These are phyloP conservation scores for Syngnathus acus DNA, from an alignment of 2,797 vertebrate genomes.

Conservation along the genomic window DNA sequence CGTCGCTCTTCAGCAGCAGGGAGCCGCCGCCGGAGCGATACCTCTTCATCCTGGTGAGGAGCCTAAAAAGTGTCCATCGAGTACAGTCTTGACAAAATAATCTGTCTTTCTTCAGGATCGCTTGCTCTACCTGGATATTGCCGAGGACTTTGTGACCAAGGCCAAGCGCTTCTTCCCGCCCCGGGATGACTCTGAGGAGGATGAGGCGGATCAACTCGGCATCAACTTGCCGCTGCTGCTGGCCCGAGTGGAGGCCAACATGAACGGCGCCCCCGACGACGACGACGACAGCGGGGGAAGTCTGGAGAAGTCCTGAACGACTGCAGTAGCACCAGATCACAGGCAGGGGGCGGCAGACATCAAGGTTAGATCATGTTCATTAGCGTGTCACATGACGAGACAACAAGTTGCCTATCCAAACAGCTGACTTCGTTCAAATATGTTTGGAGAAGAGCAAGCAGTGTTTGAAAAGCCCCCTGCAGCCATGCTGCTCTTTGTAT, in stretches of 20 bases:
- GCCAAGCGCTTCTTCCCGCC: slow-evolving; percentile 74
- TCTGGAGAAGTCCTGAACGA: slow-evolving; percentile 4
- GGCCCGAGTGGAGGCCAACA: slow-evolving; percentile 49
- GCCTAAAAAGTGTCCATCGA: background rate
- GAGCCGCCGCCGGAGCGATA: slow-evolving; percentile 76
- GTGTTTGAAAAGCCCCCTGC: background rate
- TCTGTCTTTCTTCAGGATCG: slow-evolving; percentile 63
- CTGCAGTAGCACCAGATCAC: slow-evolving; percentile 37
- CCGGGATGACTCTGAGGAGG: slow-evolving; percentile 61
- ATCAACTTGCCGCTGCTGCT: slow-evolving; percentile 70
- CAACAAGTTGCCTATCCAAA: background rate
- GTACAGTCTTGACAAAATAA: background rate
- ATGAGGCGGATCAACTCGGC: slow-evolving; percentile 31
- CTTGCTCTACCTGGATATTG: slow-evolving; percentile 74
- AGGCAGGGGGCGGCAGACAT: slow-evolving; percentile 51
- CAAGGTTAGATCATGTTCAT: slow-evolving; percentile 23
- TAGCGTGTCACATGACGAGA: background rate
- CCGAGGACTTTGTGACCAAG: slow-evolving; percentile 74
- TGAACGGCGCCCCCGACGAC: slow-evolving; percentile 43
- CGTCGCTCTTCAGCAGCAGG: slow-evolving; percentile 64
- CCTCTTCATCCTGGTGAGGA: slow-evolving; percentile 77
- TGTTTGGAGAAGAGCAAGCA: background rate
- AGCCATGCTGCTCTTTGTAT: background rate
- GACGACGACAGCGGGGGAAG: slow-evolving; percentile 42
- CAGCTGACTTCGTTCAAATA: background rate